Evolutionary conservation across 2,113 vertebrate species (phyloP).

Genomic region (Tursiops truncatus): DNA sequence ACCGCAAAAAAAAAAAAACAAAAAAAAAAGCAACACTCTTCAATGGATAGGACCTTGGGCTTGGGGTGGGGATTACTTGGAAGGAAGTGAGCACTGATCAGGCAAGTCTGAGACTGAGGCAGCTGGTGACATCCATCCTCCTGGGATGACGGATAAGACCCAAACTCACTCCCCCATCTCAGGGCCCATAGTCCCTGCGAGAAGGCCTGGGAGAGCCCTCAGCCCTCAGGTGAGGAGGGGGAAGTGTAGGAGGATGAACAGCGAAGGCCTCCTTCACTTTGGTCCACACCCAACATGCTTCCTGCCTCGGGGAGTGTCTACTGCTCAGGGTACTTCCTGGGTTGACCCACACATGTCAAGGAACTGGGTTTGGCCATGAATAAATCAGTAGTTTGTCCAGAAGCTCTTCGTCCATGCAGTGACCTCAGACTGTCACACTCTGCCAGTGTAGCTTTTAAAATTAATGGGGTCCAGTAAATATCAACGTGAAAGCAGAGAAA

Average conservation of each 20-base stretch:
- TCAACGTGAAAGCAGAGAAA: too few species aligned
- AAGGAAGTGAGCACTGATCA: too few species aligned
- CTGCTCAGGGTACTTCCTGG: accelerated
- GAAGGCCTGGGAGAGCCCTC: background rate
- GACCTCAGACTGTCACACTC: too few species aligned
- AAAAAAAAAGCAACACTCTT: too few species aligned
- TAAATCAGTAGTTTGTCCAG: background rate
- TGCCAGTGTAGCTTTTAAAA: background rate
- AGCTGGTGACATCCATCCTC: background rate
- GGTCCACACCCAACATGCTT: accelerated
- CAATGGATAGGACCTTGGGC: background rate
- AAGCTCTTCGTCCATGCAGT: background rate
- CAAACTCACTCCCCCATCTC: too few species aligned
- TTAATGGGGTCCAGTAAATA: background rate
- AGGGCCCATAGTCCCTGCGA: background rate
- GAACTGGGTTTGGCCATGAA: accelerated
- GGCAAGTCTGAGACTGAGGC: background rate
- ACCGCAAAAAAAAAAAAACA: too few species aligned
- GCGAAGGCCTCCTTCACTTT: accelerated
- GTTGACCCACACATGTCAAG: accelerated
- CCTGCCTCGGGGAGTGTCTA: too few species aligned
- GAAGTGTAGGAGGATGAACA: too few species aligned
- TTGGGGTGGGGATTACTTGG: background rate
- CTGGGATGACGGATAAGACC: too few species aligned
- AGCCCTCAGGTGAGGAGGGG: background rate